Conservation (phyloP, 2,888 invertebrate species). For the Notodonta dromedarius region DNA sequence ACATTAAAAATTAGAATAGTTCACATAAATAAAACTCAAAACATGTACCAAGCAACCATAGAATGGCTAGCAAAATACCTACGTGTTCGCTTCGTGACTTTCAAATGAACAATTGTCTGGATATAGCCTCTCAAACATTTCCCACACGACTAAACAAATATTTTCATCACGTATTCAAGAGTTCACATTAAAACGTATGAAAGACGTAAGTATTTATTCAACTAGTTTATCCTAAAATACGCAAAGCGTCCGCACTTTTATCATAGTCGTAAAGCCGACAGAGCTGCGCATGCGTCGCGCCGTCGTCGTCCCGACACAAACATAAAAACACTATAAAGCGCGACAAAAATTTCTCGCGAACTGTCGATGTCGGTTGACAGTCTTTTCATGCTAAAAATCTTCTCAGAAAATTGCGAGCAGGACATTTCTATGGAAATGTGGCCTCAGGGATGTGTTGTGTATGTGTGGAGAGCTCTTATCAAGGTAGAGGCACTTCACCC, state of each 20-base stretch:
- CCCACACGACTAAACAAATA: not conserved
- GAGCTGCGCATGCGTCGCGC: slow-evolving; percentile 30
- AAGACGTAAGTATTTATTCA: not conserved
- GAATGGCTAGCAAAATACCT: slow-evolving; percentile 4
- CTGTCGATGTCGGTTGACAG: slow-evolving; percentile 21
- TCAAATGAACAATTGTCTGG: slow-evolving; percentile 11
- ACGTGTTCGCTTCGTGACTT: slow-evolving; percentile 10
- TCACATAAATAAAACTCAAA: slow-evolving; percentile 5
- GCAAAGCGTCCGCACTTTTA: not conserved
- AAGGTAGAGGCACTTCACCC: not conserved
- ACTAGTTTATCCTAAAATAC: not conserved
- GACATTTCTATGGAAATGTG: slow-evolving; percentile 15
- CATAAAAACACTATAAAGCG: slow-evolving; percentile 26
- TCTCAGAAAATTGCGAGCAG: slow-evolving; percentile 16
- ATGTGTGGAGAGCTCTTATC: not conserved
- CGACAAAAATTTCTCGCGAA: slow-evolving; percentile 22
- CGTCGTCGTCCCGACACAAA: slow-evolving; percentile 14
- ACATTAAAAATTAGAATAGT: no score
- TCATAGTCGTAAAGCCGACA: not conserved
- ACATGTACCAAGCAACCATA: no score
- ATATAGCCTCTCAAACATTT: not conserved
- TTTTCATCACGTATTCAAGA: not conserved
- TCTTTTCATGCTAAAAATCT: slow-evolving; percentile 15
- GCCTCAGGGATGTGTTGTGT: slow-evolving; percentile 5
- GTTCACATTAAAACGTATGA: not conserved